These are phyloP conservation scores for Agonopterix heracliana DNA, from an alignment of 2,888 invertebrate genomes.

Conservation along the genomic window DNA sequence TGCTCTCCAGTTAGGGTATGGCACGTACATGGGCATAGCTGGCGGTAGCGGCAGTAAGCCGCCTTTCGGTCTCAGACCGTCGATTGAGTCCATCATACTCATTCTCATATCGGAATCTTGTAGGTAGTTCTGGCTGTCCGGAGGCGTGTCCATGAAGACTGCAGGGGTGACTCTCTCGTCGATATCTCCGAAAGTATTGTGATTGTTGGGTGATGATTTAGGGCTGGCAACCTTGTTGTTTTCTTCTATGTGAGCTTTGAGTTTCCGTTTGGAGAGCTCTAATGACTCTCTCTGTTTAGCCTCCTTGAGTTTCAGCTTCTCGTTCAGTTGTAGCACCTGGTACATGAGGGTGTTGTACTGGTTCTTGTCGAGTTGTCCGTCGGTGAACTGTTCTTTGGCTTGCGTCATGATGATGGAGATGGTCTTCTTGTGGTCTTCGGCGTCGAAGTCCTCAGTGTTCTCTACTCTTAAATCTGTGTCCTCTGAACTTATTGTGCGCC, in stretches of 20 bases:
- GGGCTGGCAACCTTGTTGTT: constrained; percentile 68
- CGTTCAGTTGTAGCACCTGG: constrained; percentile 86
- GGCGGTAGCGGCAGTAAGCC: constrained; percentile 45
- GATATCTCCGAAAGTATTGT: constrained; percentile 68
- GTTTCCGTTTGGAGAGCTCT: constrained; percentile 70
- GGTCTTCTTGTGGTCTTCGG: constrained; percentile 78
- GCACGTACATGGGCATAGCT: constrained; percentile 37
- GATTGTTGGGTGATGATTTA: constrained; percentile 58
- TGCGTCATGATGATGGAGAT: constrained; percentile 87
- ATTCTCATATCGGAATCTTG: constrained; percentile 64
- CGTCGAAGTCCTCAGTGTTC: constrained; percentile 67
- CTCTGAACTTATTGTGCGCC: constrained; percentile 66
- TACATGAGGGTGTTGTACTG: constrained; percentile 86
- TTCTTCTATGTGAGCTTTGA: constrained; percentile 52
- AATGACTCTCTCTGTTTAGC: constrained; percentile 82
- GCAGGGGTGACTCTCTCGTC: constrained; percentile 66
- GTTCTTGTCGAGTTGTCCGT: constrained; percentile 83
- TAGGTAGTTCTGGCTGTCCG: constrained; percentile 41
- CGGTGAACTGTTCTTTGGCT: constrained; percentile 86
- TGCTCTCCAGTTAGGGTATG: constrained; percentile 49
- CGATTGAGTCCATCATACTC: constrained; percentile 29
- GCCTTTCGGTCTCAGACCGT: constrained; percentile 20
- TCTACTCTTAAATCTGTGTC: constrained; percentile 73
- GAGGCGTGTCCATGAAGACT: constrained; percentile 42
- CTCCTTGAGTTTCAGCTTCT: constrained; percentile 84